Percentiles rank a stretch among this genome's conserved stretches.
phyloP scores from a whole-genome alignment of 2,113 vertebrate genomes.

The Macaca nemestrina region DNA sequence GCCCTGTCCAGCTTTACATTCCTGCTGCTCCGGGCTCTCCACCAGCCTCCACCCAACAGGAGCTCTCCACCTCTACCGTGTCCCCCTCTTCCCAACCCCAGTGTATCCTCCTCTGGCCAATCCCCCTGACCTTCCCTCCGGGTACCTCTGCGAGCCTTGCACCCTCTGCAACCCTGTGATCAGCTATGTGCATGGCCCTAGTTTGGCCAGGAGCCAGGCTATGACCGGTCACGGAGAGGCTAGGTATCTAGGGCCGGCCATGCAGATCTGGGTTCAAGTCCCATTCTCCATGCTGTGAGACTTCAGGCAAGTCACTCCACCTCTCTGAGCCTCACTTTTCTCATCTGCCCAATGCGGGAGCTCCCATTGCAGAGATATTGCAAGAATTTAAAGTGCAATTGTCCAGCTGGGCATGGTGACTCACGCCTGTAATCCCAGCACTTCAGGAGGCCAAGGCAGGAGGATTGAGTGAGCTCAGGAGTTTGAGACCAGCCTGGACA shows the following conservation, averaged over 20 bases:
- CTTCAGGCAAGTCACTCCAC: neutral
- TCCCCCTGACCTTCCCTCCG: neutral
- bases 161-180: neutral
- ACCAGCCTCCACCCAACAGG: neutral
- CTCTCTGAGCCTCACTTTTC: neutral
- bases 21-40: no score
- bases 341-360: accelerated
- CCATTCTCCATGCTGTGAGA: neutral
- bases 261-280: neutral
- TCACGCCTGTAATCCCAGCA: no score
- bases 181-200: no score
- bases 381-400: neutral
- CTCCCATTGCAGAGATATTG: neutral
- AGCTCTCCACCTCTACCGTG: neutral
- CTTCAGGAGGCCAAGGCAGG: no score
- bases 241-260: neutral
- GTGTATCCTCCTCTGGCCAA: neutral
- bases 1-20: neutral
- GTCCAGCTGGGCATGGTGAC: neutral
- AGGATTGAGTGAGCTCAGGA: no score
- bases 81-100: neutral
- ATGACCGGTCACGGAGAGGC: neutral
- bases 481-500: no score
- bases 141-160: neutral
- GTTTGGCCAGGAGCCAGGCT: neutral